Conservation (phyloP, 2,113 vertebrate species). For the Campylomormyrus numenius region DNA sequence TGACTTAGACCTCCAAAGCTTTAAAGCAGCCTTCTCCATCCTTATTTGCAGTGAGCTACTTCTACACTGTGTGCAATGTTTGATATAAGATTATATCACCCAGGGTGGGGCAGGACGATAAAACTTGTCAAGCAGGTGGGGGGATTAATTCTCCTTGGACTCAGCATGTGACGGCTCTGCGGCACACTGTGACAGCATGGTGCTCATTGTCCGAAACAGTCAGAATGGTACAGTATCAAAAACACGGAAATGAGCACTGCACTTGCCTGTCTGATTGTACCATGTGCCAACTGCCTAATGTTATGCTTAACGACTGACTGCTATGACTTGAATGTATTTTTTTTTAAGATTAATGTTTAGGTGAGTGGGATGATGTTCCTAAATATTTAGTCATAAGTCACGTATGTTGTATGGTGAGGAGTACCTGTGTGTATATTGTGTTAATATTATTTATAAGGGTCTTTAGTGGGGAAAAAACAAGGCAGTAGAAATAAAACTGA, state of each 20-base stretch:
- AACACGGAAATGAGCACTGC: neutral
- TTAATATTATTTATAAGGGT: neutral
- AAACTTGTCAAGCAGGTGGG: neutral
- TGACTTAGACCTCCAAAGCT: neutral
- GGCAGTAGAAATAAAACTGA: neutral
- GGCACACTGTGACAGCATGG: neutral
- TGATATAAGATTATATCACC: neutral
- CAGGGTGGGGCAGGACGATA: neutral
- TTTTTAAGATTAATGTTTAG: neutral
- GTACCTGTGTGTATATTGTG: neutral
- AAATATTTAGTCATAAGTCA: neutral
- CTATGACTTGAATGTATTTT: neutral
- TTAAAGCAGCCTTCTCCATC: neutral
- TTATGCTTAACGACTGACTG: neutral
- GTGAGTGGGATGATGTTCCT: neutral
- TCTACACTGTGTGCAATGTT: neutral
- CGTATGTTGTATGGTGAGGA: neutral
- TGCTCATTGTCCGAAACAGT: neutral
- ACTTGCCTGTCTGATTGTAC: neutral
- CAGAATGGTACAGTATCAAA: no score
- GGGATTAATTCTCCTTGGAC: neutral
- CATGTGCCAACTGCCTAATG: neutral
- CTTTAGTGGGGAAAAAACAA: neutral
- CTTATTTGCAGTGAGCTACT: neutral
- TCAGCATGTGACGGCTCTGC: neutral